Base-by-base conservation (phyloP, 2,797 vertebrate genomes). In the Hipposideros larvatus region DNA sequence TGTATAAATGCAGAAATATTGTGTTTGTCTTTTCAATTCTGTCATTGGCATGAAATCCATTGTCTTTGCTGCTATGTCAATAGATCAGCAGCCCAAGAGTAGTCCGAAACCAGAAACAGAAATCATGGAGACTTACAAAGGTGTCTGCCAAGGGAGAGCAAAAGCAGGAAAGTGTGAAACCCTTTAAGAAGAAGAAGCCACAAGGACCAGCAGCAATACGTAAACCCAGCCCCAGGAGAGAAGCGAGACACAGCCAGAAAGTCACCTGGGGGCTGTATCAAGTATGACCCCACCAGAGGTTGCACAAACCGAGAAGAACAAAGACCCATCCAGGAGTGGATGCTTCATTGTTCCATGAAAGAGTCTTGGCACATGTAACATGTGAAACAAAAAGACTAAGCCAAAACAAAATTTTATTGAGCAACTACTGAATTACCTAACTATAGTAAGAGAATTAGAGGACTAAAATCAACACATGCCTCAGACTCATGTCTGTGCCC, bases 381-480 rank as follows among this genome's bases (percentile, higher is more conserved):
- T n/a, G 66, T 74, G 71, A 96, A 74, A 79, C 57, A 48, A 59
- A 92, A 92, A 51, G 37, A 41, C 14, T 19, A 11, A 71, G 63
- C 4, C 43, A 78, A 95, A 79, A 65, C 21, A 43, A 96, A 96
- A 79, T 53, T 59, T 41, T 61, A 63, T 26, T 74, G 61, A 94
- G 18, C 75, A 68, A 19, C 53, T 95, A 21, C 75, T 4, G 19
- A 77, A 37, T n/a, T 46, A 37, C 28, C 31, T 51, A 61, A 37
- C 63, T 26, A 14, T 24, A 59, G 19, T 3, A 11, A 73, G 75
- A 90, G 74, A 73, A 71, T 80, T 10, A 68, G 11, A 87, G 24
- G 19, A 11, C 59, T 65, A 11, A 80, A 87, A 34, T 8, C 21
- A 26, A 37, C 86, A 68, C 11, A 46, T 5, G 24, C 51, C 34